phyloP scores from a whole-genome alignment of 2,113 vertebrate species.

The Todiramphus saurophagus region DNA sequence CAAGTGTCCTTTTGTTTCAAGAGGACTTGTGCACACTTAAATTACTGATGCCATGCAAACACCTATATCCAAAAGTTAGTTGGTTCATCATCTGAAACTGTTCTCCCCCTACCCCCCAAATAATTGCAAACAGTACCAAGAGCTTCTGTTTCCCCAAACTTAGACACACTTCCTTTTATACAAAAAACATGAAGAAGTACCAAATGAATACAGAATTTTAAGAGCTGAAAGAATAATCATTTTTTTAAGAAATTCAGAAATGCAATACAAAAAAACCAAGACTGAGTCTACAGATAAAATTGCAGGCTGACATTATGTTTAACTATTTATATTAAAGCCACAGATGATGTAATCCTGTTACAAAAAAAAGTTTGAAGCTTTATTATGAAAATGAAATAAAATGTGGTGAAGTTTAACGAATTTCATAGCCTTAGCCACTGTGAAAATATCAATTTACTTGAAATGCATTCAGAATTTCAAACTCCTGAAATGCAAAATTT shows the following conservation, averaged over 20 bases:
- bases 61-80: not conserved
- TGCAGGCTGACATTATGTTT: not conserved
- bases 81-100: not conserved
- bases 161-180: not conserved
- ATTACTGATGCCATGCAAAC: not conserved
- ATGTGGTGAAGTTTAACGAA: not conserved
- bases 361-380: not conserved
- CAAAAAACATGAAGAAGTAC: not conserved
- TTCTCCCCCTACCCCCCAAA: not conserved
- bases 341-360: not conserved
- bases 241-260: not conserved
- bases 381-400: not conserved
- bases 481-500: not conserved
- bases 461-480: not conserved
- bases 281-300: not conserved
- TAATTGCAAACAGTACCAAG: not conserved
- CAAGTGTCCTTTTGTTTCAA: not conserved
- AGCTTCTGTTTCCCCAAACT: not conserved
- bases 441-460: not conserved
- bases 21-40: not conserved
- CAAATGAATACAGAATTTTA: not conserved
- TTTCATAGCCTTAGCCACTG: not conserved
- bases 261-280: not conserved
- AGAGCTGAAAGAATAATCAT: not conserved
- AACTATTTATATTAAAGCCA: not conserved